Base-by-base conservation (phyloP, 2,888 invertebrate species). In the Clitarchus hookeri region DNA sequence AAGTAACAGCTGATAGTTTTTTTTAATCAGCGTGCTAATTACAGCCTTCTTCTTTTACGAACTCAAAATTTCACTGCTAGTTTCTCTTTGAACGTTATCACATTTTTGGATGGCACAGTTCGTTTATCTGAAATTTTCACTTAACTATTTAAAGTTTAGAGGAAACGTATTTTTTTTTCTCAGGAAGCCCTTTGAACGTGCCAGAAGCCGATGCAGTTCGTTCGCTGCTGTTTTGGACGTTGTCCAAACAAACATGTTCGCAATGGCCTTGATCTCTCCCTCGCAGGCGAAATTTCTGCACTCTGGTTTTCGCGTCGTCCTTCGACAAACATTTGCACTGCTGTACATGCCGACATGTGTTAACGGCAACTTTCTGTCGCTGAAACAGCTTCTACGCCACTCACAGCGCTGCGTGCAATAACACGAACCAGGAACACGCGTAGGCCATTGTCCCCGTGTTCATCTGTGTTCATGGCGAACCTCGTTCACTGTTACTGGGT, bases 91-190 rank as follows among this genome's bases (percentile, higher is more conserved):
- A n/a, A 65, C 65, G n/a, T 65, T 65, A 65, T 65, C 65, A 65
- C 65, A 65, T n/a, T 65, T 65, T 65, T 65, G 65, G 65, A 65
- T 65, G 65, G 65, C 65, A 65, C 65, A 65, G 65, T 19, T 65
- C 65, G 13, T 65, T 65, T 9, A 65, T 16, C 65, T 65, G 11
- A 65, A n/a, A 16, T 65, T 65, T 65, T 65, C 65, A n/a, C 65
- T 65, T 65, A 65, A 16, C 65, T 19, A n/a, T 11, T 65, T 16
- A 65, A 23, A 19, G 65, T 65, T 23, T 8, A 23, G 13, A 65
- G 8, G n/a, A 23, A 65, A n/a, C 2, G 11, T 48, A 48, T 48
- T 48, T 6, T 48, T 11, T 48, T 48, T 65, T 65, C 23, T 16
- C 65, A 65, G 65, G 65, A 65, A 65, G 65, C 65, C 65, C 65